Evolutionary conservation across 1,140 invertebrate species (phyloP), one percentile per base, ranked within the genome.

Genomic region (Ephestia elutella): DNA sequence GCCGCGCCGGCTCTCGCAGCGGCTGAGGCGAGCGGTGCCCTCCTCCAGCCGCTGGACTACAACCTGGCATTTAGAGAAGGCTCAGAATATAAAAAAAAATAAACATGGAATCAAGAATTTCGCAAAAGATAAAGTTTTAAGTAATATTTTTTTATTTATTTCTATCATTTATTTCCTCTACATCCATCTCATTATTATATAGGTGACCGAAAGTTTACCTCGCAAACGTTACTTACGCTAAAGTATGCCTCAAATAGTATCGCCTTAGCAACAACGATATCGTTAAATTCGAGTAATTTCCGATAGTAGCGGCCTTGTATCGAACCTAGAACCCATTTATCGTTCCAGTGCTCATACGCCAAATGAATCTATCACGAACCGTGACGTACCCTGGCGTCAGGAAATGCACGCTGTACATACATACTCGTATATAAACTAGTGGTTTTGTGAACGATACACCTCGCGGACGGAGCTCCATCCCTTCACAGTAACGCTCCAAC

Each of bases 1-100:
- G 92, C 92, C 20, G 93, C 94, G 74, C 93, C 95, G 18, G 92
- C 93, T 82, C 95, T 95, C 85, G 95, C 95, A 89, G 15, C 93
- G 60, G n/a, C 65, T 66, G 7, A 66, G 63, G 2, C 71, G 49
- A 13, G 56, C n/a, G 17, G 38, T 59, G 87, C n/a, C 96, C 90
- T 54, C 94, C 94, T 61, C 98, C 90, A 69, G 93, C 90, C 8
- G 93, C 92, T 60, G 96, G 93, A 94, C 95, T 94, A 86, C 70
- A 50, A 86, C 77, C 82, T 86, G 30, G 3, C 3, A 32, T 25
- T 7, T n/a, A n/a, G 48, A 54, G 93, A 35, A 4, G 4, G 10
- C 32, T 11, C 32, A 5, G 8, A 35, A 2, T 5, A 11, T 2
- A 35, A 1, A 35, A 35, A 5, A 4, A 11, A 25, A 25, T 25